Evolutionary conservation across 2,113 vertebrate genomes (phyloP).

Genomic region (Gambusia affinis): DNA sequence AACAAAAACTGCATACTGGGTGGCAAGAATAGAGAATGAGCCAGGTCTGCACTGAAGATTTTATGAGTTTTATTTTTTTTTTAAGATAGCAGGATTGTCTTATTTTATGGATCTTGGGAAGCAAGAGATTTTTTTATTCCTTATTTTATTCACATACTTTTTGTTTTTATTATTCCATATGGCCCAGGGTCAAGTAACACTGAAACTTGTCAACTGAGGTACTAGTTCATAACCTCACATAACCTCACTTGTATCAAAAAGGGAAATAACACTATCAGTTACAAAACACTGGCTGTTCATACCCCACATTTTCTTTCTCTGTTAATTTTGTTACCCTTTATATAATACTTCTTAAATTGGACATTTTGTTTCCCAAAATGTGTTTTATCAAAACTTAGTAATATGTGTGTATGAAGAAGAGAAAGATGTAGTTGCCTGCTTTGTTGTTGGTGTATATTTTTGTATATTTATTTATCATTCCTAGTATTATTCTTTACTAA

Average conservation of each 20-base stretch:
- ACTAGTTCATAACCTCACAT: no score
- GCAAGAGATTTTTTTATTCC: no score
- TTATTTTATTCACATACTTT: no score
- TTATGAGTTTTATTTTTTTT: neutral
- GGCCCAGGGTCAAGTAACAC: no score
- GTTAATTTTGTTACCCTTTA: neutral
- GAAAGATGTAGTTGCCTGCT: neutral
- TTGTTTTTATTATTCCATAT: no score
- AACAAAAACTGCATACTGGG: no score
- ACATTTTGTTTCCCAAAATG: neutral
- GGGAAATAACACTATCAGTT: neutral
- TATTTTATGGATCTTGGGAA: no score
- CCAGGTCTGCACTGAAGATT: no score
- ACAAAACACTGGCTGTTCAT: neutral
- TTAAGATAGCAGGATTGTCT: neutral
- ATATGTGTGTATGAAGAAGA: neutral
- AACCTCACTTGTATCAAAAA: neutral
- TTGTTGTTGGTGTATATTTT: neutral
- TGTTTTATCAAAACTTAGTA: neutral
- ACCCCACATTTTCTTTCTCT: neutral
- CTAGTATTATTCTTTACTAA: neutral
- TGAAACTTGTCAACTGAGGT: no score
- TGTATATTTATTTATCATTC: neutral
- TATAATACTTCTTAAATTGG: neutral
- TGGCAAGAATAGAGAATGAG: no score